Evolutionary conservation across 2,797 vertebrate species (phyloP).

Genomic region (Syndactyla subalaris): DNA sequence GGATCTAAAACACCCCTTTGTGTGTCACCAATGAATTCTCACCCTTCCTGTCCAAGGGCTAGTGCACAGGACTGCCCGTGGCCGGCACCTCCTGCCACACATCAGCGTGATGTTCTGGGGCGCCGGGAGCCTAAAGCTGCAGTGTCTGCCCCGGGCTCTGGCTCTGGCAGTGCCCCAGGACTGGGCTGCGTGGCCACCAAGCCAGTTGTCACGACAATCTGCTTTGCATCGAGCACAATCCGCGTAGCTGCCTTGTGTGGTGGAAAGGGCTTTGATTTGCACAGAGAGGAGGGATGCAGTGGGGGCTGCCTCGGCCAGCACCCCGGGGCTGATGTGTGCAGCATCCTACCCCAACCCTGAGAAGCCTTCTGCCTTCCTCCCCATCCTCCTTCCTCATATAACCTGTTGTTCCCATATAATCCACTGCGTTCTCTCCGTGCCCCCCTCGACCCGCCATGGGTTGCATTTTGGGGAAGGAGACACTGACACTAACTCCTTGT

Average conservation of each 20-base stretch:
- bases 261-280: slow-evolving; percentile 80
- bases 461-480: slow-evolving; percentile 56
- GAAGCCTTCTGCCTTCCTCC: slow-evolving; percentile 48
- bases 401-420: neutral
- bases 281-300: slow-evolving; percentile 69
- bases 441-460: neutral
- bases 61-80: slow-evolving; percentile 68
- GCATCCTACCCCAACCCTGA: slow-evolving; percentile 30
- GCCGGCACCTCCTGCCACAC: slow-evolving; percentile 60
- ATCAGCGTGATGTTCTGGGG: neutral
- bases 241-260: slow-evolving; percentile 71
- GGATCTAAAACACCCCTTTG: slow-evolving; percentile 35
- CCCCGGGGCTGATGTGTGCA: slow-evolving; percentile 29
- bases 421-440: neutral
- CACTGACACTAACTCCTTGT: neutral
- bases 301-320: neutral
- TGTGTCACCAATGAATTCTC: slow-evolving; percentile 45
- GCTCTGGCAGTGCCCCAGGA: neutral
- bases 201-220: slow-evolving; percentile 67
- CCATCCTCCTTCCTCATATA: neutral
- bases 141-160: neutral
- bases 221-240: slow-evolving; percentile 66
- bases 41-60: slow-evolving; percentile 61
- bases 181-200: neutral
- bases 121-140: neutral